Evolutionary conservation across 2,797 vertebrate genomes (phyloP).

Genomic region (Eutrigla gurnardus): DNA sequence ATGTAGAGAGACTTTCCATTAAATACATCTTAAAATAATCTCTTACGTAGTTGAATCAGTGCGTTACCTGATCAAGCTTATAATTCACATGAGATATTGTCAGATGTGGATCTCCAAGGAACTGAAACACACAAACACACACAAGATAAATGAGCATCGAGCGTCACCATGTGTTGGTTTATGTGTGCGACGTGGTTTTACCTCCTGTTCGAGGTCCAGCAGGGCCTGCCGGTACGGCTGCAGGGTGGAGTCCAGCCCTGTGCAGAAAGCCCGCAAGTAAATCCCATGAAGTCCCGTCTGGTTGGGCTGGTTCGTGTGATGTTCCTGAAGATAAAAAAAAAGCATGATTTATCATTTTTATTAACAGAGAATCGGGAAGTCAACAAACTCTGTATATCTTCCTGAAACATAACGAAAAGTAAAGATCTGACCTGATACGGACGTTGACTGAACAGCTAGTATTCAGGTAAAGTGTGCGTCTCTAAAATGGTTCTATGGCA

Average conservation of each 20-base stretch:
- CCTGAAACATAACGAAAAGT: neutral
- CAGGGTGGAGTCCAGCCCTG: slow-evolving; percentile 94
- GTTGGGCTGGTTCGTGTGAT: slow-evolving; percentile 88
- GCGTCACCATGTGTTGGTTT: neutral
- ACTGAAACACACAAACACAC: slow-evolving; percentile 83
- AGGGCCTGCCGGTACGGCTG: slow-evolving; percentile 96
- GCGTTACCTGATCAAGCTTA: slow-evolving; percentile 93
- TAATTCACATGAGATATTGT: slow-evolving; percentile 97
- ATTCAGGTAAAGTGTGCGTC: neutral
- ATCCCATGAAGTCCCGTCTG: slow-evolving; percentile 93
- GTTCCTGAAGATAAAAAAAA: slow-evolving; percentile 80
- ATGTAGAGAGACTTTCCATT: neutral
- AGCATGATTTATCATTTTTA: neutral
- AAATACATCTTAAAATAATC: neutral
- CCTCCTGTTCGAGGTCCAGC: slow-evolving; percentile 97
- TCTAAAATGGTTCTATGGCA: neutral
- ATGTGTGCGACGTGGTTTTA: slow-evolving; percentile 46
- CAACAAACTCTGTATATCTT: neutral
- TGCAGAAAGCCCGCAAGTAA: slow-evolving; percentile 96
- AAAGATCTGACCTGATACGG: too few species aligned
- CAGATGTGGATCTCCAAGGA: slow-evolving; percentile 96
- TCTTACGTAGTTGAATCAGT: neutral
- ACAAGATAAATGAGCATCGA: slow-evolving; percentile 8
- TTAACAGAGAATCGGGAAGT: neutral
- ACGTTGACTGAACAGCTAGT: neutral